Base-by-base conservation (phyloP, 2,888 invertebrate genomes). In the Hirtodrosophila histrioides region DNA sequence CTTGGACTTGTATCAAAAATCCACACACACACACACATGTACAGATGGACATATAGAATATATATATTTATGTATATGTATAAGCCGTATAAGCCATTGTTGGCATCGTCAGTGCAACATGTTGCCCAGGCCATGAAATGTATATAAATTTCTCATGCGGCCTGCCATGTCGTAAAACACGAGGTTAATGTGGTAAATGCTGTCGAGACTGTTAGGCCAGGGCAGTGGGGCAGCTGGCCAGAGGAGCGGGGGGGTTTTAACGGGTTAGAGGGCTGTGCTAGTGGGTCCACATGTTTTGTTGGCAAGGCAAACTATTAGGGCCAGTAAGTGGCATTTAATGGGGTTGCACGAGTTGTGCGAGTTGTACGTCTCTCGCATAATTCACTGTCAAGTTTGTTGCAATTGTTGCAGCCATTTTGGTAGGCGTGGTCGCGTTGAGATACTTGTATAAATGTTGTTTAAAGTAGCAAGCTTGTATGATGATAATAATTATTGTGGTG, bases 141-240 rank as follows among this genome's bases (percentile, higher is more conserved):
- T 82, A 85, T 87, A 82, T 82, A 82, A 87, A 82, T 82, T 82
- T 82, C 82, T 86, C 82, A 86, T 82, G 82, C 80, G 82, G 82
- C 80, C 83, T 68, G 79, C 67, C 88, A 85, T 72, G 86, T 82
- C 82, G 82, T 82, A 82, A 82, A 87, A 82, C 82, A 82, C 69
- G 82, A 85, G 82, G 82, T 87, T 82, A 82, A 82, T 82, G 82
- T 82, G 82, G 82, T 84, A 82, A 82, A 70, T 54, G 75, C 70
- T 75, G 78, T 67, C 75, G 57, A 74, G 81, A 57, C 64, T 43
- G 46, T 39, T 50, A 17, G 27, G 4, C 0, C 0, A 36, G 8
- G 29, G 27, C n/a, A n/a, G 12, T 3, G 40, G 29, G 7, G 29
- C 2, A 29, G 40, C 1, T 37, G 11, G 31, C 8, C 11, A 51